Evolutionary conservation across 2,113 vertebrate species (phyloP), one percentile per base, ranked within the genome.

Genomic region (Speoplatyrhinus poulsoni): DNA sequence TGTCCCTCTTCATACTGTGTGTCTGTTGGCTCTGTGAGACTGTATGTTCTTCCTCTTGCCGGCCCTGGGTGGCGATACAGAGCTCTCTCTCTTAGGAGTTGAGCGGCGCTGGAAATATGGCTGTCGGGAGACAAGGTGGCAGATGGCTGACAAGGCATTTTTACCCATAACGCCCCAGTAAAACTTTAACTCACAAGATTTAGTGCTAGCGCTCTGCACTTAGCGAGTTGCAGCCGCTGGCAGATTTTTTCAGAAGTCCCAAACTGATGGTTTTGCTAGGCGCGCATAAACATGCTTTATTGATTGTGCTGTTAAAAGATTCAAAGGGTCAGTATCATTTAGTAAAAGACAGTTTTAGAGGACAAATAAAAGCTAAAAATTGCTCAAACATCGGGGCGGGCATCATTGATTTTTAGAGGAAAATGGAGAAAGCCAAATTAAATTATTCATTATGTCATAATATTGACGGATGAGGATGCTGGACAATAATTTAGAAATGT

Each of bases 91-190:
- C 60, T 26, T 26, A 81, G 91, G 90, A 94, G 93, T 93, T 93
- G 93, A 95, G 94, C 93, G 92, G 94, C 92, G 89, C 90, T 96
- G 95, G 92, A 98, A 99, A 96, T 98, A 98, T 95, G 97, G 94
- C 96, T 93, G 95, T 94, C 93, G 93, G 93, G 94, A 96, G 95
- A 94, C 94, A 94, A 95, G 94, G 93, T 97, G 97, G 96, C 98
- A 99, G 96, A 98, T 96, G 96, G 98, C 98, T 99, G 96, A 99
- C 96, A 95, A 95, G 93, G 96, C 97, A 96, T 97, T 98, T 98
- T 98, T 96, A 94, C 95, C 95, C 96, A 96, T 97, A 98, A 98
- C 94, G 95, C 95, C 95, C 94, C 95, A 97, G 96, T 98, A 98
- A 98, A 99, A 99, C 96, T 98, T 98, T 97, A 96, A 95, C 95